Evolutionary conservation across 2,113 vertebrate genomes (phyloP), one percentile per base, ranked within the genome.

Genomic region (Rana temporaria): DNA sequence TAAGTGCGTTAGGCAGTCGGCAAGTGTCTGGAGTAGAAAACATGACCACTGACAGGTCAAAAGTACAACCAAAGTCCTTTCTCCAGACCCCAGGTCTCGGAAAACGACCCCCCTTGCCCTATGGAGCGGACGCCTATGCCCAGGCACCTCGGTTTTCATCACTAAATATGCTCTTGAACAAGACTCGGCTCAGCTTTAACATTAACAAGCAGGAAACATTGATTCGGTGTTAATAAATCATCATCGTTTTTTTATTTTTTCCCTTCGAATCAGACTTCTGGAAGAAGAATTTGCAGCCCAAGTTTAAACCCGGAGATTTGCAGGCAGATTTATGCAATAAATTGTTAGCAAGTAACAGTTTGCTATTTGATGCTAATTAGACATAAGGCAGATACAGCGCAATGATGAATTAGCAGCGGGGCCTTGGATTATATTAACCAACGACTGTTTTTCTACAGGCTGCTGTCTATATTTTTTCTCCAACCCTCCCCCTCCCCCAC

Each of bases 341-440:
- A 94, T 94, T 95, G 93, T 95, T 93, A 94, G 92, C 91, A 95
- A 95, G 94, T 95, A 94, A 92, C 93, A 95, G 91, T 94, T 95
- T 94, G 93, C 93, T 94, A 94, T 93, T 93, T 93, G 93, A 94
- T 94, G 93, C 91, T 95, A 95, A 95, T 95, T 95, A 95, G 93
- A 94, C 93, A 94, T 93, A 94, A 94, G 91, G 92, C 93, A 94
- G 93, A 95, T 94, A 94, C 92, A 30, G 92, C 93, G 93, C 91
- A 91, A 90, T 93, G 92, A 94, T 92, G 93, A 94, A 94, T 95
- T 95, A 95, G 91, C 92, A 93, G 92, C 88, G 91, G 91, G 92
- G 92, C 88, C 89, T 91, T 90, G 91, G 91, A 92, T 94, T 92
- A 93, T 88, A 85, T 89, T 90, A 89, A 89, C 89, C 92, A 91